phyloP scores from a whole-genome alignment of 2,797 vertebrate species.

The Helostoma temminkii region DNA sequence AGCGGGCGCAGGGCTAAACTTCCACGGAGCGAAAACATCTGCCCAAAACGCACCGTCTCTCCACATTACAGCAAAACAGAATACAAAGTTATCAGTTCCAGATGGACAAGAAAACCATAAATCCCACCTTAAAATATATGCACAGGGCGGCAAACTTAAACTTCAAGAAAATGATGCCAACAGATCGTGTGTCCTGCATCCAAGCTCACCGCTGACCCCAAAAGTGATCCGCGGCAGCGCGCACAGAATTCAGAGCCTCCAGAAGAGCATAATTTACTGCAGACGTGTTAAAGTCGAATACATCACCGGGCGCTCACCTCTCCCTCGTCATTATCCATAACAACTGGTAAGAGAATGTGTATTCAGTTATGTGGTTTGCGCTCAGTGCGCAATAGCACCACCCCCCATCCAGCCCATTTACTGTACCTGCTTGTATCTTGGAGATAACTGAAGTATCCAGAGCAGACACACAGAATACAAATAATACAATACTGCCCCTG shows the following conservation, averaged over 20 bases:
- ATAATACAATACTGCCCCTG: conserved; percentile 44
- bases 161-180: conserved; percentile 2
- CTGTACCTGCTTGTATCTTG: conserved; percentile 28
- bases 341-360: conserved; percentile 36
- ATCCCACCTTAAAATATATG: not conserved
- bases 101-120: not conserved
- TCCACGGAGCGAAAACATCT: conserved; percentile 60
- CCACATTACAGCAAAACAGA: conserved; percentile 5
- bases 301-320: conserved; percentile 45
- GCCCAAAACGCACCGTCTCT: conserved; percentile 29
- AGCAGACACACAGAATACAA: not conserved
- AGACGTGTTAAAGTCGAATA: conserved; percentile 21
- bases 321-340: conserved; percentile 55
- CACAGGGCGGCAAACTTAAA: conserved; percentile 10
- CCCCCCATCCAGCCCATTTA: conserved; percentile 47
- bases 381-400: conserved; percentile 71
- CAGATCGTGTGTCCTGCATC: conserved; percentile 30
- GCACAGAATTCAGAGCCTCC: conserved; percentile 34
- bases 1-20: conserved; percentile 46
- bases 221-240: conserved; percentile 40
- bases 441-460: not conserved
- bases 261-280: conserved; percentile 24
- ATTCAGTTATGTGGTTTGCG: conserved; percentile 40
- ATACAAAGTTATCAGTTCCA: conserved; percentile 8
- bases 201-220: conserved; percentile 51